phyloP scores from a whole-genome alignment of 2,888 invertebrate genomes.

The Neoaliturus tenellus region DNA sequence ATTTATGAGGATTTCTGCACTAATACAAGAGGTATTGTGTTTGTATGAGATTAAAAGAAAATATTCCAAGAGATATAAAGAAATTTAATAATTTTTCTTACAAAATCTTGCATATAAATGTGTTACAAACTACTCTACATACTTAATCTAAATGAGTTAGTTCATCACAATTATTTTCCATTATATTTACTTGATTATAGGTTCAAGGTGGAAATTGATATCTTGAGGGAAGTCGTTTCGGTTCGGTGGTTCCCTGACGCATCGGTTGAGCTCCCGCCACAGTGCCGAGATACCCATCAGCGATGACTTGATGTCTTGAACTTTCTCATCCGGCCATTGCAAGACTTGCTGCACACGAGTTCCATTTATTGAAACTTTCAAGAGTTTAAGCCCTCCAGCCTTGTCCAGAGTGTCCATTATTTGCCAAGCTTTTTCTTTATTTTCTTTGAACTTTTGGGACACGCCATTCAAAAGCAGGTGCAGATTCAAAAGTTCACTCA shows the following conservation, averaged over 20 bases:
- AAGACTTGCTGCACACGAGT: conserved; percentile 4
- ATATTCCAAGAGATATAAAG: too few species aligned
- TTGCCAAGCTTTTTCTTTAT: conserved; percentile 17
- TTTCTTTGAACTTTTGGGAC: background rate
- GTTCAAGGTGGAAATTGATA: conserved; percentile 1
- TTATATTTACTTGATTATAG: background rate
- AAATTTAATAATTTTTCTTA: background rate
- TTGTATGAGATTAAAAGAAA: too few species aligned
- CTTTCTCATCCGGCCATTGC: conserved; percentile 24
- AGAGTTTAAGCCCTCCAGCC: background rate
- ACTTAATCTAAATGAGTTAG: too few species aligned
- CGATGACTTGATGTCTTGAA: background rate
- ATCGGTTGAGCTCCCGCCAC: background rate
- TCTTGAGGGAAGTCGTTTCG: background rate
- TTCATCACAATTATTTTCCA: too few species aligned
- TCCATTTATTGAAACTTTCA: conserved; percentile 18
- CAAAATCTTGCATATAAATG: background rate
- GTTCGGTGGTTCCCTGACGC: background rate
- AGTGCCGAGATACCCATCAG: conserved; percentile 6
- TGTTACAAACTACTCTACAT: too few species aligned
- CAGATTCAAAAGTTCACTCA: conserved; percentile 1
- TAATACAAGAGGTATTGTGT: too few species aligned
- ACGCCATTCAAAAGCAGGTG: background rate
- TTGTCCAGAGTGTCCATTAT: background rate
- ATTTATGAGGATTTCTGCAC: too few species aligned